Evolutionary conservation across 2,888 invertebrate species (phyloP), one percentile per base, ranked within the genome.

Genomic region (Plebejus argus): DNA sequence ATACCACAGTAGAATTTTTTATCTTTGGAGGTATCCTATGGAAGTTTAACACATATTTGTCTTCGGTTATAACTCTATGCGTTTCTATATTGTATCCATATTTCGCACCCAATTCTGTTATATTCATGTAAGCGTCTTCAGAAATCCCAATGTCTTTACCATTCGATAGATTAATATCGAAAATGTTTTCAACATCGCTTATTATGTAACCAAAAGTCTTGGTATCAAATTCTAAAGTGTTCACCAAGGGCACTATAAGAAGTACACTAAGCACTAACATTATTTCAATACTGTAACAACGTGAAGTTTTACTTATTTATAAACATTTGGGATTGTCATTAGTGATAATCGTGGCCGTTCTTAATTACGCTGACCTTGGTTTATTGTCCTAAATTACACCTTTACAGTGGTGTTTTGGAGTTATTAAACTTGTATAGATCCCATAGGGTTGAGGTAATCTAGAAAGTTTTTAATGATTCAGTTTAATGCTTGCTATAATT

Each of bases 1-100:
- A 95, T 79, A 96, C 95, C 0, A 94, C 96, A 0, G 83, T 81
- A 18, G 84, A 82, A 7, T 82, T 88, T 10, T 78, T 77, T 1
- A 49, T 3, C 28, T 74, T 74, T 3, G 78, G 79, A 0, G 85
- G 84, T 49, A 93, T 86, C 80, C 92, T 85, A 79, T 92, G 89
- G 20, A 93, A 58, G 5, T 83, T 86, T 72, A 93, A 80, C 45
- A 90, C 83, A 78, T 91, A 92, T 1, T 88, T 89, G 77, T 92
- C 93, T 79, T 88, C 84, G 0, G 93, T 91, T 0, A 77, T 79
- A 0, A 91, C 88, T 1, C 76, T 81, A 77, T 93, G 90, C 28
- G 86, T 85, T 83, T 91, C 89, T 0, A 90, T 80, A 4, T 79
- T 76, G 77, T 89, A 90, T 75, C 86, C 84, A 81, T 90, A 86